phyloP scores from a whole-genome alignment of 2,113 vertebrate genomes.

The Phylloscopus trochiloides region DNA sequence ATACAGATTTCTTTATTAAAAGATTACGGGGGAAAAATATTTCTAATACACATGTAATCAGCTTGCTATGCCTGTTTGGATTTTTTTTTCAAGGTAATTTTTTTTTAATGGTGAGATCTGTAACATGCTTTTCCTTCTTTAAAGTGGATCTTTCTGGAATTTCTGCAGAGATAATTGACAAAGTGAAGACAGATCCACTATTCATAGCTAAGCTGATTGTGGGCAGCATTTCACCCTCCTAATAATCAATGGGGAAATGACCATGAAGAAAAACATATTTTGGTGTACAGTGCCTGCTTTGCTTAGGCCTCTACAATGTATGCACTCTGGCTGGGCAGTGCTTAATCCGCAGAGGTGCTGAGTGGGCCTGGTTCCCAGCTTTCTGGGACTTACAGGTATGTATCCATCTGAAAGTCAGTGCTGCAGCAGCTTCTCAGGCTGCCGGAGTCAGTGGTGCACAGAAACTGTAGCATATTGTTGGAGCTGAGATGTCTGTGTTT shows the following conservation, averaged over 20 bases:
- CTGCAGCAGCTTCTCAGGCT: background rate
- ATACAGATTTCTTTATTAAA: background rate
- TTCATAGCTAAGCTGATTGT: background rate
- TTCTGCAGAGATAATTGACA: background rate
- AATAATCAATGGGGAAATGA: background rate
- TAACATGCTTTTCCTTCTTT: background rate
- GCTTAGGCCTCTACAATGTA: background rate
- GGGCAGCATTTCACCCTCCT: background rate
- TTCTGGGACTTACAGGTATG: background rate
- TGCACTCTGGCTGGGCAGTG: rapidly evolving
- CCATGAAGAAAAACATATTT: background rate
- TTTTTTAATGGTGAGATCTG: background rate
- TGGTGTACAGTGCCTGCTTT: background rate
- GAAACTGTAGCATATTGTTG: background rate
- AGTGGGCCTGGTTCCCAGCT: background rate
- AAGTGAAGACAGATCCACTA: background rate
- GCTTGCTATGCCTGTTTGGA: background rate
- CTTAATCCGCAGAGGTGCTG: background rate
- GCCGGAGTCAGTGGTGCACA: background rate
- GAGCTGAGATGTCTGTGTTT: background rate
- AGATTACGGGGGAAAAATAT: background rate
- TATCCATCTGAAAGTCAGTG: background rate
- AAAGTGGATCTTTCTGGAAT: background rate
- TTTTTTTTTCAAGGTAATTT: background rate
- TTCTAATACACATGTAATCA: background rate